phyloP scores from a whole-genome alignment of 2,113 vertebrate genomes.

The Gnathonemus echidnorhynchus region DNA sequence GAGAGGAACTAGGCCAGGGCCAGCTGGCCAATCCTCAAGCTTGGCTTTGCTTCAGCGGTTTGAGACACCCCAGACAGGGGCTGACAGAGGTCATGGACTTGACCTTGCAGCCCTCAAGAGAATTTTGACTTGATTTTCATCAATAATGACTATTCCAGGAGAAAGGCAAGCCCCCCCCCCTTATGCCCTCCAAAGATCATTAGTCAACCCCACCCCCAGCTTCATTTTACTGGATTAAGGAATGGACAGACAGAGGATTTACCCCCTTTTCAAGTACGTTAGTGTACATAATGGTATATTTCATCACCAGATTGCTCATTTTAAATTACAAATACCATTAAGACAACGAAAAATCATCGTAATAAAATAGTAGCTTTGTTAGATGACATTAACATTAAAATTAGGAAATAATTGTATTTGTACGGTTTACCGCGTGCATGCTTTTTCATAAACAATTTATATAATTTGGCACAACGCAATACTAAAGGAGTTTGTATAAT shows the following conservation, averaged over 20 bases:
- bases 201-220: neutral
- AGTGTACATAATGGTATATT: neutral
- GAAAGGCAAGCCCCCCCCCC: neutral
- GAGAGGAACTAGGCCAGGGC: conserved; percentile 50
- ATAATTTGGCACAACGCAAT: neutral
- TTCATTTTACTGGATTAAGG: neutral
- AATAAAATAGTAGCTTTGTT: neutral
- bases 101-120: conserved; percentile 61
- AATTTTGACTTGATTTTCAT: conserved; percentile 47
- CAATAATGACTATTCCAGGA: neutral
- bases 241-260: neutral
- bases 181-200: neutral
- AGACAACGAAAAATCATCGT: neutral
- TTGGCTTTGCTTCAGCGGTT: neutral
- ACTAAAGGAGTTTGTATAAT: neutral
- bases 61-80: conserved; percentile 48
- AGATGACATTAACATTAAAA: neutral
- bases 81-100: conserved; percentile 62
- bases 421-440: neutral
- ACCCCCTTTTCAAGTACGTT: neutral
- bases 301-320: neutral
- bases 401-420: neutral
- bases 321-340: neutral
- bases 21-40: conserved; percentile 22
- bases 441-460: neutral